These are phyloP conservation scores for Macrosiphum euphorbiae DNA, from an alignment of 2,888 invertebrate genomes.

Conservation along the genomic window DNA sequence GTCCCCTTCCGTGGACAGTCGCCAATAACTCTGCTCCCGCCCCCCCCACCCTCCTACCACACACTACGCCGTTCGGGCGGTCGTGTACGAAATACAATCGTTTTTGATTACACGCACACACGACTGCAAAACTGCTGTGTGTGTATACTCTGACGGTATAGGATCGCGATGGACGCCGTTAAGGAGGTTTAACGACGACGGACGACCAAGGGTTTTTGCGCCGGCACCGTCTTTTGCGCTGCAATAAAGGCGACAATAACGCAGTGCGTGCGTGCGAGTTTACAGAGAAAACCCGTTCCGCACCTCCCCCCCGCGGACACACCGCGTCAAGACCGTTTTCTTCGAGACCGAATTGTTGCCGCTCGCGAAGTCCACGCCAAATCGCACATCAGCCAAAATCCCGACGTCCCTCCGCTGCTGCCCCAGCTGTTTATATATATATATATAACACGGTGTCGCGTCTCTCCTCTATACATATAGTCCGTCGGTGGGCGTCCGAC, in stretches of 20 bases:
- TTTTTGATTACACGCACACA: slow-evolving; percentile 15
- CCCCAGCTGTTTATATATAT: not conserved
- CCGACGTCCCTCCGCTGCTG: slow-evolving; percentile 3
- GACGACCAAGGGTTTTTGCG: not conserved
- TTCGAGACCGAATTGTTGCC: not conserved
- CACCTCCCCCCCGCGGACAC: not conserved
- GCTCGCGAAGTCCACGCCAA: slow-evolving; percentile 39
- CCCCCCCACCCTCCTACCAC: not conserved
- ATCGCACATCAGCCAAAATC: slow-evolving; percentile 55
- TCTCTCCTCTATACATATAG: not conserved
- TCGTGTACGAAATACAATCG: not conserved
- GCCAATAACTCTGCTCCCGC: not conserved
- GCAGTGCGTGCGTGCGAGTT: not conserved
- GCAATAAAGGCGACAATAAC: not conserved
- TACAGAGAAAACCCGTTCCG: not conserved
- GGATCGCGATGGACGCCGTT: not conserved
- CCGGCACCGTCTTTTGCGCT: slow-evolving; percentile 30
- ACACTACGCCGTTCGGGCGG: not conserved
- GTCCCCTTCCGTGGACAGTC: not conserved
- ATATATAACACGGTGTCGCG: not conserved
- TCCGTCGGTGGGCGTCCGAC: slow-evolving; percentile 38
- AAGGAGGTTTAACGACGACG: slow-evolving; percentile 43
- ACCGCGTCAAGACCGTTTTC: not conserved
- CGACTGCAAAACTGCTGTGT: not conserved
- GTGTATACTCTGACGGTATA: not conserved